phyloP scores from a whole-genome alignment of 2,113 vertebrate species.

The Sinocyclocheilus anophthalmus region DNA sequence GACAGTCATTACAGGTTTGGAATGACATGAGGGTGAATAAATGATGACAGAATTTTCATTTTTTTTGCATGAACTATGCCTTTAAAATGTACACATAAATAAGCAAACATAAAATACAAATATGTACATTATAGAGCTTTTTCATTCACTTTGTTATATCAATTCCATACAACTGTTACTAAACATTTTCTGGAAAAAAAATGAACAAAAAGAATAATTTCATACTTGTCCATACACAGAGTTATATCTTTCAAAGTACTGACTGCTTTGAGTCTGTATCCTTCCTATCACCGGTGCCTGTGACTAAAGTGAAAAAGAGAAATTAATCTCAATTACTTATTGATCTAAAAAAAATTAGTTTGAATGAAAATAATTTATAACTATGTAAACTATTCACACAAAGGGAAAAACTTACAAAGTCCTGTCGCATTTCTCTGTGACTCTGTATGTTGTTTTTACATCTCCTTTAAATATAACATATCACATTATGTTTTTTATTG shows the following conservation, averaged over 20 bases:
- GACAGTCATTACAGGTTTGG: no score
- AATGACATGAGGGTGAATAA: no score
- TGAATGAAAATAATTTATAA: neutral
- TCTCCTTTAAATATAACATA: neutral
- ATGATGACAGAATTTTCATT: no score
- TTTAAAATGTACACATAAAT: no score
- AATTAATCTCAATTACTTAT: neutral
- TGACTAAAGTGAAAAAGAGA: neutral
- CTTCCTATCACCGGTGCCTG: neutral
- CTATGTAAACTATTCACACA: neutral
- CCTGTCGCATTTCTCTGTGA: neutral
- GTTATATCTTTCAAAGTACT: slow-evolving; percentile 60
- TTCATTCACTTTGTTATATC: no score
- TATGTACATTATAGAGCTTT: no score
- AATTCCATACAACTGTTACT: no score
- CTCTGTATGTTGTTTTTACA: neutral
- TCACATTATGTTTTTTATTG: neutral
- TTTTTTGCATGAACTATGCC: no score
- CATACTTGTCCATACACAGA: slow-evolving; percentile 51
- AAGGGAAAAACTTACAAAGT: neutral
- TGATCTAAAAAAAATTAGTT: neutral
- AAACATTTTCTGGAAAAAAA: neutral
- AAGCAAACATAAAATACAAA: no score
- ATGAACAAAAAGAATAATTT: neutral
- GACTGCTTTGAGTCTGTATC: slow-evolving; percentile 2